These are phyloP conservation scores for Paramuricea clavata DNA, from an alignment of 92 coral and sea anemone genomes.

Conservation along the genomic window DNA sequence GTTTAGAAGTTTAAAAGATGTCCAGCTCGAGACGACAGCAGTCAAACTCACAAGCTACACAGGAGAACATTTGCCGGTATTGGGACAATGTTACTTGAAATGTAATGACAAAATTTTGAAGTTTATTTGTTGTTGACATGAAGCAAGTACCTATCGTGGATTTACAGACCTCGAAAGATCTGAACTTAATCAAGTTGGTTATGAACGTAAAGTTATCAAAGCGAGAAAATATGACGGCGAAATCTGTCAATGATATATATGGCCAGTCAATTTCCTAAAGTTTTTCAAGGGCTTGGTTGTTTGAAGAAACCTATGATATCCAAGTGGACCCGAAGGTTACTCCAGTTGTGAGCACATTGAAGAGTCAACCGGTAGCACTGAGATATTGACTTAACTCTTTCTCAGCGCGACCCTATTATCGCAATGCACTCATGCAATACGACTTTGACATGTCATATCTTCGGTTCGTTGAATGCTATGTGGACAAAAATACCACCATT, in stretches of 20 bases:
- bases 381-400: conserved; percentile 42
- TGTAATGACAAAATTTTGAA: neutral
- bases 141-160: conserved; percentile 9
- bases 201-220: neutral
- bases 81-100: conserved; percentile 22
- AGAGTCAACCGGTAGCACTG: conserved; percentile 58
- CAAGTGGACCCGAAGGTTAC: too few species aligned
- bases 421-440: too few species aligned
- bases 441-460: too few species aligned
- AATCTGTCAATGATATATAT: neutral
- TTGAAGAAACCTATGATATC: conserved; percentile 61
- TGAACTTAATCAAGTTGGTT: conserved; percentile 8
- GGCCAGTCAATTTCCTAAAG: conserved; percentile 40
- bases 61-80: neutral
- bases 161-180: conserved; percentile 5
- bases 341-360: too few species aligned
- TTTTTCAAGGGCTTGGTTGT: conserved; percentile 64
- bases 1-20: neutral
- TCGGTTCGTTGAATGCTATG: too few species aligned
- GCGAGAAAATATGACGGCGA: too few species aligned
- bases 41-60: conserved; percentile 15
- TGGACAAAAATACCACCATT: too few species aligned
- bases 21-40: neutral
- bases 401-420: too few species aligned
- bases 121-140: conserved; percentile 9